Evolutionary conservation across 2,888 invertebrate species (phyloP).

Genomic region (Erebia epiphron): DNA sequence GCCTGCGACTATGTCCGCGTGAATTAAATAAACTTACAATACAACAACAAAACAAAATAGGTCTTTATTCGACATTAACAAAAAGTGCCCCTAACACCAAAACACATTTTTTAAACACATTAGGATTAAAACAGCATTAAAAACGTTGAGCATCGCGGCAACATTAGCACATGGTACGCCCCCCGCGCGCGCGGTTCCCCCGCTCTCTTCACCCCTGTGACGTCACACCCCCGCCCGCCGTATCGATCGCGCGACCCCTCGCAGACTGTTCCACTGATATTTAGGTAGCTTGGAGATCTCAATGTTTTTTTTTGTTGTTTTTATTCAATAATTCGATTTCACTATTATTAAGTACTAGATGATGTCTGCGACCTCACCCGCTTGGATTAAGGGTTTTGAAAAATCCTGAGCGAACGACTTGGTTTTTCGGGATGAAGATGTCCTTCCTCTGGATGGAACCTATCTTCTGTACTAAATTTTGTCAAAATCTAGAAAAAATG

Average conservation of each 20-base stretch:
- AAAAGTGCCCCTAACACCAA: no score
- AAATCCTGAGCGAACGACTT: no score
- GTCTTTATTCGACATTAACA: no score
- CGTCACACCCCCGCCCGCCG: slow-evolving; percentile 44
- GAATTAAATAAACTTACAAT: no score
- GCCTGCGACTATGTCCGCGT: no score
- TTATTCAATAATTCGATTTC: slow-evolving; percentile 4
- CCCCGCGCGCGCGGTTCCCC: slow-evolving; percentile 37
- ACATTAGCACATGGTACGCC: slow-evolving; percentile 50
- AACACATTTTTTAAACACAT: slow-evolving; percentile 25
- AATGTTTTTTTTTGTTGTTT: slow-evolving; percentile 51
- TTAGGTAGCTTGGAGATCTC: slow-evolving; percentile 55
- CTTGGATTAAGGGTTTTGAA: no score
- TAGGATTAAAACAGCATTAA: slow-evolving; percentile 34
- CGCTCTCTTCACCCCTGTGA: slow-evolving; percentile 67
- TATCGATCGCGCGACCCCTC: slow-evolving; percentile 66
- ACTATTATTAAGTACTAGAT: slow-evolving; percentile 3
- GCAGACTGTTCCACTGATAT: slow-evolving; percentile 48
- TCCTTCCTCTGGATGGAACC: no score
- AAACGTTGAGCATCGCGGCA: slow-evolving; percentile 37
- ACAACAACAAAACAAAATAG: no score
- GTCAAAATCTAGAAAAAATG: no score
- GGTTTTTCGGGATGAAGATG: no score
- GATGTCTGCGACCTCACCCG: no score
- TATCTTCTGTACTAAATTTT: no score